phyloP scores from a whole-genome alignment of 2,797 vertebrate species.

The Odontamblyopus rebecca region DNA sequence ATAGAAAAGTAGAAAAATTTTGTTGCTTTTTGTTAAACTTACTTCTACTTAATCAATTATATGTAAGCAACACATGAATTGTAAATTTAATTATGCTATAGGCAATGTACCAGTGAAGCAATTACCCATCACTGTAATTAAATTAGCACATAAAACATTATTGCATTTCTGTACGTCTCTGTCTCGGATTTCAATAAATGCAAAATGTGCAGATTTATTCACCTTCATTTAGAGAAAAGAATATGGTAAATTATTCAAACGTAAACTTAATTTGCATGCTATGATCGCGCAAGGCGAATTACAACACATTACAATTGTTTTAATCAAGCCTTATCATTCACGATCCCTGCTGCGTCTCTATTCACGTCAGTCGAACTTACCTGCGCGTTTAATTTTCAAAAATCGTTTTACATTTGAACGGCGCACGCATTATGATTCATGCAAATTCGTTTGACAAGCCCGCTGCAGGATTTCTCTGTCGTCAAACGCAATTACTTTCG shows the following conservation, averaged over 20 bases:
- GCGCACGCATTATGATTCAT: slow-evolving; percentile 34
- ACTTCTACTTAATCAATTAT: not conserved
- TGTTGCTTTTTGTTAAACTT: not conserved
- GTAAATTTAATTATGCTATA: not conserved
- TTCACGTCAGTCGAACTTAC: not conserved
- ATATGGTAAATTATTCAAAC: not conserved
- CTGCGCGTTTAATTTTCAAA: slow-evolving; percentile 16
- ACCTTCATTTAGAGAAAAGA: not conserved
- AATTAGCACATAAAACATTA: not conserved
- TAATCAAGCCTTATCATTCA: slow-evolving; percentile 14
- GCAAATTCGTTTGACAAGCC: slow-evolving; percentile 61
- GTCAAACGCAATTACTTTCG: slow-evolving; percentile 72
- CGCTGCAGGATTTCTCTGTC: slow-evolving; percentile 65
- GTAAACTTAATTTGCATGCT: not conserved
- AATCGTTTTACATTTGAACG: slow-evolving; percentile 16
- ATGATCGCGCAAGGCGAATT: not conserved
- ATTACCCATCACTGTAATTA: not conserved
- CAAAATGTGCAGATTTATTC: not conserved
- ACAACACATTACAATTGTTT: slow-evolving; percentile 8
- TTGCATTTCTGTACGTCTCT: not conserved
- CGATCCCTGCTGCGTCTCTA: not conserved
- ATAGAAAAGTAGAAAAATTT: not conserved
- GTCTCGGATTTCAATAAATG: not conserved
- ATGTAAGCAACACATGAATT: not conserved
- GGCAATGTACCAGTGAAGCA: not conserved